phyloP scores from a whole-genome alignment of 2,888 invertebrate species.

The Electrophaes corylata region DNA sequence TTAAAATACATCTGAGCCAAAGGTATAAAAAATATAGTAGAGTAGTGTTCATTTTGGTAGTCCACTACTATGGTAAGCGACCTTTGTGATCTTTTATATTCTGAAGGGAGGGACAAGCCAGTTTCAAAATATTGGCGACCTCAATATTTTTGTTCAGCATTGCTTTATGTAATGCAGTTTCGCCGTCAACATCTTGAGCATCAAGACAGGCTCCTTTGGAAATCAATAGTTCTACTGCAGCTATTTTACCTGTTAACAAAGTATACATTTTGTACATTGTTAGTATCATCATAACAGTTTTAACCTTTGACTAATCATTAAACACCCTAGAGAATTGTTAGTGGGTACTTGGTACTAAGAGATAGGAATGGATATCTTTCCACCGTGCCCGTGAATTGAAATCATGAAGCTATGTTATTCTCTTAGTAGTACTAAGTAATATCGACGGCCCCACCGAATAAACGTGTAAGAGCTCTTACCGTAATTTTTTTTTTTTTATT shows the following conservation, averaged over 20 bases:
- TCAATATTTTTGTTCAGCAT: slow-evolving; percentile 79
- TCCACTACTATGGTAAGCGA: slow-evolving; percentile 25
- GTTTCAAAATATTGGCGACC: slow-evolving; percentile 69
- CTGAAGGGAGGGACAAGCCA: slow-evolving; percentile 62
- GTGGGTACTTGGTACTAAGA: no score
- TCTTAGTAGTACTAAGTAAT: no score
- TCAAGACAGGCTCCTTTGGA: slow-evolving; percentile 85
- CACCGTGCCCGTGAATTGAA: no score
- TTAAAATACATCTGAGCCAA: background rate
- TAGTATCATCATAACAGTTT: no score
- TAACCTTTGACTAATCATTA: no score
- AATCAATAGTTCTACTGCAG: slow-evolving; percentile 87
- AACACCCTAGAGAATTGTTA: no score
- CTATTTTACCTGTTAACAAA: slow-evolving; percentile 82
- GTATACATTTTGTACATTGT: no score
- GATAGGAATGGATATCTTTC: no score
- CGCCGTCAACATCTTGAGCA: slow-evolving; percentile 90
- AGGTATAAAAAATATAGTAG: background rate
- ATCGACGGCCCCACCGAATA: no score
- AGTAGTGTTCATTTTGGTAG: slow-evolving; percentile 10
- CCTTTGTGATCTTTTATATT: slow-evolving; percentile 70
- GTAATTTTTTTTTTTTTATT: no score
- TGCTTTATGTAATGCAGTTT: slow-evolving; percentile 92
- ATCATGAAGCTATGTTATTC: no score
- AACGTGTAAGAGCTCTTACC: no score